A percentile compares a stretch with the other conserved stretches of the same genome.
phyloP scores from a whole-genome alignment of 2,888 invertebrate genomes.

The Nephrotoma guestfalica region DNA sequence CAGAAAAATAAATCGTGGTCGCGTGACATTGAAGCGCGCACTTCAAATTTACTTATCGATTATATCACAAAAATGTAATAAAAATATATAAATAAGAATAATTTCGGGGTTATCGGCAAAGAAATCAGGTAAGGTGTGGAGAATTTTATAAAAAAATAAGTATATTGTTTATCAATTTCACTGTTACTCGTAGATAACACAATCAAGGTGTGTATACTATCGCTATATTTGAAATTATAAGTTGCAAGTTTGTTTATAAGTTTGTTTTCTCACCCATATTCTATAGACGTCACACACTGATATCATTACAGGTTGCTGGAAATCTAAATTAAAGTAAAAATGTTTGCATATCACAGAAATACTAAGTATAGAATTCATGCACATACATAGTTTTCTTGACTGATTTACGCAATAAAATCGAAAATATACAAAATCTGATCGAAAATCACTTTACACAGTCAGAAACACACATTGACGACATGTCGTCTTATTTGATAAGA shows the following conservation, averaged over 20 bases:
- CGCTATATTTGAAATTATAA: not conserved
- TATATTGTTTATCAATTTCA: not conserved
- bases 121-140: not conserved
- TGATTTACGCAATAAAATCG: not conserved
- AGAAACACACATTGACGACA: not conserved
- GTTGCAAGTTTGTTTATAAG: not conserved
- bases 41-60: not conserved
- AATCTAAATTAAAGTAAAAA: not conserved
- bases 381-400: not conserved
- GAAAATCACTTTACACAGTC: not conserved
- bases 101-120: not conserved
- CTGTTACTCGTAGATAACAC: not conserved
- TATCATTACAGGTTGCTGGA: not conserved
- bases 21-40: not conserved
- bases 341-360: not conserved
- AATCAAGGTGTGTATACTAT: not conserved
- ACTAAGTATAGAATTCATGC: not conserved
- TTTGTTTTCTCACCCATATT: not conserved
- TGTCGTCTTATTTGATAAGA: not conserved
- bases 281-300: not conserved
- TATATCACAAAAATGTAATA: not conserved
- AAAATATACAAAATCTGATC: not conserved
- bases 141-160: not conserved
- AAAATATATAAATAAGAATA: not conserved
- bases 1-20: not conserved